These are phyloP conservation scores for Dysdera silvatica DNA, from an alignment of 1,140 invertebrate genomes.

Conservation along the genomic window DNA sequence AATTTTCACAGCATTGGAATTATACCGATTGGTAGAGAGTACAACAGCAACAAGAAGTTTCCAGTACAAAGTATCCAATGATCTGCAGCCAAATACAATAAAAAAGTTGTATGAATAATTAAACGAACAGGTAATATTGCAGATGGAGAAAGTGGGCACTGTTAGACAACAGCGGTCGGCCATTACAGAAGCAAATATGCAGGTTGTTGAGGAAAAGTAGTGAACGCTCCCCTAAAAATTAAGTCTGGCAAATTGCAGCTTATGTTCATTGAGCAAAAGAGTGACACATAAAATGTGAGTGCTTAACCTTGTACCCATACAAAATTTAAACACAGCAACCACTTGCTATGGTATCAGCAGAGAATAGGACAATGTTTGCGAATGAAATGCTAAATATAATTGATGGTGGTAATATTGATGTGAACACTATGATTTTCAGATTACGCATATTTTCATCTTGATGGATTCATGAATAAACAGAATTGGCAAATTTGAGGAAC, in stretches of 20 bases:
- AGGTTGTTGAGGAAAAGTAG: background rate
- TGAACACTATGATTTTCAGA: conserved; percentile 1
- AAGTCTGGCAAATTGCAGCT: background rate
- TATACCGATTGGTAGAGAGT: background rate
- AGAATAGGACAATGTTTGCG: background rate
- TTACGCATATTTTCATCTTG: conserved; percentile 36
- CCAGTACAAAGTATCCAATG: background rate
- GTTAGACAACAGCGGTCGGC: background rate
- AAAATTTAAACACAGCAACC: background rate
- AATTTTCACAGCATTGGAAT: background rate
- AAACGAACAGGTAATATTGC: background rate
- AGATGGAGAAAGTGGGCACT: background rate
- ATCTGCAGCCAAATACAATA: background rate
- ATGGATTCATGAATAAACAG: conserved; percentile 36
- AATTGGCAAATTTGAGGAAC: conserved; percentile 37
- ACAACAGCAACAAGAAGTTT: background rate
- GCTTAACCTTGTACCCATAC: background rate
- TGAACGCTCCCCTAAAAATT: background rate
- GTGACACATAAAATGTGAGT: background rate
- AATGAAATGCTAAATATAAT: background rate
- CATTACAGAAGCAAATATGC: background rate
- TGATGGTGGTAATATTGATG: background rate
- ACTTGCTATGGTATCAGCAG: background rate
- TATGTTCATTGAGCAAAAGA: background rate
- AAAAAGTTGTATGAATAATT: background rate